Evolutionary conservation across 2,113 vertebrate genomes (phyloP), one percentile per base, ranked within the genome.

Genomic region (Bolborhynchus lineola): DNA sequence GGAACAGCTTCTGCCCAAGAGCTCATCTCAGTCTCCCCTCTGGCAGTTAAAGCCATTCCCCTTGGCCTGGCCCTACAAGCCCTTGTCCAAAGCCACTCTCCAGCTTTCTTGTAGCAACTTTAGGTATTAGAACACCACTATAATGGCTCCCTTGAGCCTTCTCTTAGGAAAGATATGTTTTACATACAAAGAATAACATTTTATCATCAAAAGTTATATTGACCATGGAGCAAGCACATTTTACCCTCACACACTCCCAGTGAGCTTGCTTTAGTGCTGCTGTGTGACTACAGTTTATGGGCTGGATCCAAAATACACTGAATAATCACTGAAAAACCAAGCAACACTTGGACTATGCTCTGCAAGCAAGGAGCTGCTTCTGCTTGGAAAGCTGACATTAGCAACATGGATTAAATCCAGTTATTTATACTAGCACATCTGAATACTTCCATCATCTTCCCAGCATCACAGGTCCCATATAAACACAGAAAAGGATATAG

Each of bases 341-440:
- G 42, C 31, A 35, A 16, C 8, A 20, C 31, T 82, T 68, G 68
- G 67, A 42, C 47, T 64, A 0, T 1, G 57, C 24, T 85, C 57
- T 67, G 78, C 47, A 49, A 90, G 87, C 46, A 87, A 85, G 82
- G 39, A 92, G 70, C n/a, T 75, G 74, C 75, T 82, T 87, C 78
- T 9, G 2, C 24, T 75, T 79, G 68, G 75, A 82, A 87, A 82
- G 55, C 37, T 53, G 62, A 76, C 31, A 15, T 4, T 4, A 44
- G 28, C 26, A 67, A 59, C n/a, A 31, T 4, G 18, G 18, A n/a
- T 59, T 37, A 91, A 78, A 93, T 50, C 23, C 52, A 31, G 25
- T 28, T 42, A 62, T 1, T 82, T 39, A 4, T 10, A 20, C 26
- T 23, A 33, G 31, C 2, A 53, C 28, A n/a, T 21, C 46, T 3